Evolutionary conservation across 2,797 vertebrate genomes (phyloP).

Genomic region (Furcifer pardalis): DNA sequence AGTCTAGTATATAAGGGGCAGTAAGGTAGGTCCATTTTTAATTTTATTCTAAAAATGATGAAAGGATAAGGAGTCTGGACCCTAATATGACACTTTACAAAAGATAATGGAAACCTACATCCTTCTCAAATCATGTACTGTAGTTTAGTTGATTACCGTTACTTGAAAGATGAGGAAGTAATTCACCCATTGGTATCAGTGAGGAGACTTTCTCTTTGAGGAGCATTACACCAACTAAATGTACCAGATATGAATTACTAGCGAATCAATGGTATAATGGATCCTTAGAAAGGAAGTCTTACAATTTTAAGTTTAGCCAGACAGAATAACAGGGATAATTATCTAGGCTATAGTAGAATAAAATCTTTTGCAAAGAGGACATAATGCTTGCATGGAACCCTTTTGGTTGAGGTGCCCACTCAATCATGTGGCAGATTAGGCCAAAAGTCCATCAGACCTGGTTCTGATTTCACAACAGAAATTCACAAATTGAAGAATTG

Average conservation of each 20-base stretch:
- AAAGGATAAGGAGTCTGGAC: neutral
- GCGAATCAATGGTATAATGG: neutral
- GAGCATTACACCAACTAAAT: too few species aligned
- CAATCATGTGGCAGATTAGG: too few species aligned
- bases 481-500: neutral
- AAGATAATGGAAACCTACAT: neutral
- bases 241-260: too few species aligned
- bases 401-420: too few species aligned
- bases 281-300: neutral
- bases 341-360: neutral
- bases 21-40: neutral
- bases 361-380: neutral
- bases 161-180: neutral
- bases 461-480: too few species aligned
- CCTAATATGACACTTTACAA: neutral
- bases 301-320: neutral
- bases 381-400: slow-evolving; percentile 5
- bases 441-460: too few species aligned
- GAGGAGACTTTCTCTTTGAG: too few species aligned
- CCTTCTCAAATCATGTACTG: neutral
- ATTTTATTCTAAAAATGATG: neutral
- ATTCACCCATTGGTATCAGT: neutral
- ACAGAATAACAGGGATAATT: neutral
- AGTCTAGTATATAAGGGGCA: neutral
- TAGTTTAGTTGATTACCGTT: too few species aligned